Evolutionary conservation across 2,888 invertebrate genomes (phyloP), one percentile per base, ranked within the genome.

Genomic region (Drosophila demipolita): DNA sequence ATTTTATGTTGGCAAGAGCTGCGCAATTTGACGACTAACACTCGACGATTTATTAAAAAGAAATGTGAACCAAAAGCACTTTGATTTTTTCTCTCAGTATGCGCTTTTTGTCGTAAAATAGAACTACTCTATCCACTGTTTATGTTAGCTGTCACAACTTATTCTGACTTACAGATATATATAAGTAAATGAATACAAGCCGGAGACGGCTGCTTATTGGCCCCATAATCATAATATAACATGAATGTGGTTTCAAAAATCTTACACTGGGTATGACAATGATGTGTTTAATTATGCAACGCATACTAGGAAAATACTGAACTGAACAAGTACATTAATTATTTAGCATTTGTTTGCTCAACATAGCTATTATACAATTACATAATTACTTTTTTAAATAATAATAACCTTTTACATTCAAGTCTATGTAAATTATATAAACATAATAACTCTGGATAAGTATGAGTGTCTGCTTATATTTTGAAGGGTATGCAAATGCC

Each of bases 81-180:
- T 52, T 63, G 29, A 33, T 23, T 55, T 60, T 54, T 50, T 70
- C 57, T 64, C 68, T 54, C 75, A 67, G 66, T 57, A 49, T 65
- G 36, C 61, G 29, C 48, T 66, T 64, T 55, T 55, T 71, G 66
- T 20, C 40, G 52, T 33, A 20, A 23, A 63, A 58, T 1, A 15
- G 20, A 66, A 68, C 3, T 52, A 54, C 48, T 59, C 61, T 61
- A 61, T 55, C 66, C 66, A 66, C 38, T 75, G 68, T 75, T 78
- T 68, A 66, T 75, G 75, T 71, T 66, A 45, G 49, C 61, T 55
- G 53, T 66, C 68, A 58, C 60, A 78, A 75, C 75, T 78, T 78
- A 66, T 62, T 36, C 38, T 20, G 36, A 32, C 40, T 33, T 48
- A 40, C 38, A 64, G 42, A 67, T 66, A 71, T 63, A 75, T 63